These are phyloP conservation scores for Chiroxiphia lanceolata DNA, from an alignment of 2,797 vertebrate genomes.

Conservation along the genomic window DNA sequence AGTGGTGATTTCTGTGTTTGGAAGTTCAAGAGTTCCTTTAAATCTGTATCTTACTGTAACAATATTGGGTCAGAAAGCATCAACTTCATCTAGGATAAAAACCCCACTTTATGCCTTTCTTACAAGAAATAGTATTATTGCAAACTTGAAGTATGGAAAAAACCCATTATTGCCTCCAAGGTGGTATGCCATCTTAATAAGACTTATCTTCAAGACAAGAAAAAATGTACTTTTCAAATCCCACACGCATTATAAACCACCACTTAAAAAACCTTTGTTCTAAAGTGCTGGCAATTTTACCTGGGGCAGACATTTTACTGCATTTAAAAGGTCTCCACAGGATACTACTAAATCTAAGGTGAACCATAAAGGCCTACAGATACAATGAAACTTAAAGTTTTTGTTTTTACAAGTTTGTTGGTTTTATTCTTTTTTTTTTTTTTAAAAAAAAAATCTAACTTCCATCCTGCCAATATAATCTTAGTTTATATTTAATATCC, in stretches of 20 bases:
- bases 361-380: slow-evolving; percentile 50
- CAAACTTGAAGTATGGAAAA: slow-evolving; percentile 57
- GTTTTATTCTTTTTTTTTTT: neutral
- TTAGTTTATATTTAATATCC: neutral
- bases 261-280: slow-evolving; percentile 75
- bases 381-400: slow-evolving; percentile 73
- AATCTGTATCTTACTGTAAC: slow-evolving; percentile 58
- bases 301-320: slow-evolving; percentile 70
- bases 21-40: slow-evolving; percentile 27
- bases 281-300: slow-evolving; percentile 75
- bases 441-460: neutral
- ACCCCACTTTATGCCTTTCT: slow-evolving; percentile 25
- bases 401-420: slow-evolving; percentile 62
- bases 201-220: slow-evolving; percentile 71
- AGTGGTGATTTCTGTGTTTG: neutral
- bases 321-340: slow-evolving; percentile 75
- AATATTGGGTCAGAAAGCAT: slow-evolving; percentile 67
- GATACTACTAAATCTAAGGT: slow-evolving; percentile 66
- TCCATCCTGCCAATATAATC: slow-evolving; percentile 5
- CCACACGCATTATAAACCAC: slow-evolving; percentile 75
- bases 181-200: slow-evolving; percentile 73
- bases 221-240: slow-evolving; percentile 76
- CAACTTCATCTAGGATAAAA: slow-evolving; percentile 36
- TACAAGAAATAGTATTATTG: slow-evolving; percentile 68
- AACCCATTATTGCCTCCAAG: slow-evolving; percentile 69